phyloP scores from a whole-genome alignment of 1,140 invertebrate genomes.

The Holcopasites calliopsidis region DNA sequence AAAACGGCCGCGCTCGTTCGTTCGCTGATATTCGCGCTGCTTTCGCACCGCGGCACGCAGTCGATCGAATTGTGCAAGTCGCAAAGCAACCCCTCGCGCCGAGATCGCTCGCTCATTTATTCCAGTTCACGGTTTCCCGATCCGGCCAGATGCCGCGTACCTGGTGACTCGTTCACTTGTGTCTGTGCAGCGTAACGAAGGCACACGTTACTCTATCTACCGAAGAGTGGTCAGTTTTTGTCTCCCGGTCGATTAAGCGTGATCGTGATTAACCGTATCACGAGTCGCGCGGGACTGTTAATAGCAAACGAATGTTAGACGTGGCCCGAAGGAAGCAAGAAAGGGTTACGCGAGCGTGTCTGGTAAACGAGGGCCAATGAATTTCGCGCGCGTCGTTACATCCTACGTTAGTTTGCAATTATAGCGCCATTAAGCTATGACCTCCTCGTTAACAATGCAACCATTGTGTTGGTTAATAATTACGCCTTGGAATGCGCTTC shows the following conservation, averaged over 20 bases:
- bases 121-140: not conserved
- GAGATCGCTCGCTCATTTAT: not conserved
- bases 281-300: constrained; percentile 1
- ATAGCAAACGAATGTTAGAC: not conserved
- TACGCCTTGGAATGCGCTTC: constrained; percentile 22
- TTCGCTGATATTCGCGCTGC: not conserved
- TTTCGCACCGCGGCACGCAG: not conserved
- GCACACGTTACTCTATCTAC: too few species aligned
- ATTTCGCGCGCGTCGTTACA: constrained; percentile 21
- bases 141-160: not conserved
- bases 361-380: constrained; percentile 9
- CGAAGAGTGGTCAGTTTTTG: not conserved
- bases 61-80: not conserved
- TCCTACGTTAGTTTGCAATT: constrained; percentile 19
- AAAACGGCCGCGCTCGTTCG: not conserved
- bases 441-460: constrained; percentile 17
- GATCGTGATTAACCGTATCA: not conserved
- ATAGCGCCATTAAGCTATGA: constrained; percentile 23
- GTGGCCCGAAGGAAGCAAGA: not conserved
- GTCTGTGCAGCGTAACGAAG: too few species aligned
- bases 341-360: not conserved
- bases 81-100: not conserved
- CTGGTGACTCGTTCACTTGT: not conserved
- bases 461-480: constrained; percentile 46
- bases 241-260: constrained; percentile 1